Evolutionary conservation across 1,140 invertebrate genomes (phyloP).

Genomic region (Tetramorium parvispinum): DNA sequence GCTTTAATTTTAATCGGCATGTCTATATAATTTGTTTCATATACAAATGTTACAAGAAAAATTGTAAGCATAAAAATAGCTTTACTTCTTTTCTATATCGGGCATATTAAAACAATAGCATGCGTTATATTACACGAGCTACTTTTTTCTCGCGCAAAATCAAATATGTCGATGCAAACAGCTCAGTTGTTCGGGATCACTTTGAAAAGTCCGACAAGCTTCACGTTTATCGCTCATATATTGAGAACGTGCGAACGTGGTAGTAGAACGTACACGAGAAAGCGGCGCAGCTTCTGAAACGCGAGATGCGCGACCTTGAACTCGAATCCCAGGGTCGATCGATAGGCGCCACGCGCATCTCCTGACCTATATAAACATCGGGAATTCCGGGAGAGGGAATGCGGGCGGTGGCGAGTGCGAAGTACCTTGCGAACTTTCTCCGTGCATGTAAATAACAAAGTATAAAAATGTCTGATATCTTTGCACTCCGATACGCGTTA

Average conservation of each 20-base stretch:
- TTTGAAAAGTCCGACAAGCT: slow-evolving; percentile 22
- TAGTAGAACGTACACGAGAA: neutral
- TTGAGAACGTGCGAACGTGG: neutral
- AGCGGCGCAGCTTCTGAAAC: slow-evolving; percentile 71
- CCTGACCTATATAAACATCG: slow-evolving; percentile 76
- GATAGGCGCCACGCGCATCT: slow-evolving; percentile 79
- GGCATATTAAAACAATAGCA: neutral
- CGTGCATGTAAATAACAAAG: neutral
- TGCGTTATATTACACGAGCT: neutral
- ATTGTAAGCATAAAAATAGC: neutral
- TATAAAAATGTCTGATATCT: slow-evolving; percentile 3
- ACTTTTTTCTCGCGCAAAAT: slow-evolving; percentile 7
- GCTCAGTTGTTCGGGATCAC: neutral
- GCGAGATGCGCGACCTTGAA: slow-evolving; percentile 80
- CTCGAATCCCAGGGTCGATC: slow-evolving; percentile 79
- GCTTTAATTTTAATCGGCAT: neutral
- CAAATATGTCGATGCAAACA: neutral
- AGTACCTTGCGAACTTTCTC: slow-evolving; percentile 5
- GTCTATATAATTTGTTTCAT: neutral
- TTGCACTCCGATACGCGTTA: slow-evolving; percentile 11
- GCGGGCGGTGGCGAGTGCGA: slow-evolving; percentile 7
- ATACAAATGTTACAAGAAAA: neutral
- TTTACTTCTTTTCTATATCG: neutral
- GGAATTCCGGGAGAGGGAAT: slow-evolving; percentile 67
- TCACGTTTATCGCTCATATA: neutral